Evolutionary conservation across 2,113 vertebrate genomes (phyloP).

Genomic region (Orycteropus afer): DNA sequence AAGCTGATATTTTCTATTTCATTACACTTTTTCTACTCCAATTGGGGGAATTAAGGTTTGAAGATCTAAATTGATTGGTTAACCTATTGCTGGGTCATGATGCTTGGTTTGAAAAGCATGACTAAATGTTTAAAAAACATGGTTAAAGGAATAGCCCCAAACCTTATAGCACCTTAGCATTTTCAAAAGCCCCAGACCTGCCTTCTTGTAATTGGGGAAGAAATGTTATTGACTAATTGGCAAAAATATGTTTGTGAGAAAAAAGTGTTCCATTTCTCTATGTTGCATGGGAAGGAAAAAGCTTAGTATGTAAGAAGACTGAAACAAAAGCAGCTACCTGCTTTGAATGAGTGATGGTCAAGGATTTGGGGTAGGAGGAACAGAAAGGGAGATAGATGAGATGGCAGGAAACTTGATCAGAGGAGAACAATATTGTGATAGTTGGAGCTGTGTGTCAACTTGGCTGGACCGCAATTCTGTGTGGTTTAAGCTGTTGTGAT

Average conservation of each 20-base stretch:
- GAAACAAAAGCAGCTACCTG: background rate
- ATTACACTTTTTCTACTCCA: background rate
- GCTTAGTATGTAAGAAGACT: background rate
- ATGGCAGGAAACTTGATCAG: background rate
- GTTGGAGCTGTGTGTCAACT: too few species aligned
- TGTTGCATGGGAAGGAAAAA: background rate
- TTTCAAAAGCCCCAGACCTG: background rate
- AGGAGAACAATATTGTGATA: too few species aligned
- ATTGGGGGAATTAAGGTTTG: background rate
- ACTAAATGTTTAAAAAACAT: too few species aligned
- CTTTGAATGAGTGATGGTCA: background rate
- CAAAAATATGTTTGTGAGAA: background rate
- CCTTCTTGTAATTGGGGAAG: background rate
- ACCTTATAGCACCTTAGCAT: background rate
- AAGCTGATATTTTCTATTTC: background rate
- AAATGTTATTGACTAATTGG: background rate
- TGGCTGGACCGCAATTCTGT: too few species aligned
- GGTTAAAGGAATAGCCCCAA: background rate
- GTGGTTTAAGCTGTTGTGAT: too few species aligned
- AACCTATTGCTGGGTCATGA: background rate
- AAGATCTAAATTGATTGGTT: background rate
- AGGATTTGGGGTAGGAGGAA: background rate
- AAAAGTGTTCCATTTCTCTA: background rate
- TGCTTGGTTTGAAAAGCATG: background rate
- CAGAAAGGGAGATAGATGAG: background rate